These are phyloP conservation scores for Lagria hirta DNA, from an alignment of 2,888 invertebrate genomes.

Conservation along the genomic window DNA sequence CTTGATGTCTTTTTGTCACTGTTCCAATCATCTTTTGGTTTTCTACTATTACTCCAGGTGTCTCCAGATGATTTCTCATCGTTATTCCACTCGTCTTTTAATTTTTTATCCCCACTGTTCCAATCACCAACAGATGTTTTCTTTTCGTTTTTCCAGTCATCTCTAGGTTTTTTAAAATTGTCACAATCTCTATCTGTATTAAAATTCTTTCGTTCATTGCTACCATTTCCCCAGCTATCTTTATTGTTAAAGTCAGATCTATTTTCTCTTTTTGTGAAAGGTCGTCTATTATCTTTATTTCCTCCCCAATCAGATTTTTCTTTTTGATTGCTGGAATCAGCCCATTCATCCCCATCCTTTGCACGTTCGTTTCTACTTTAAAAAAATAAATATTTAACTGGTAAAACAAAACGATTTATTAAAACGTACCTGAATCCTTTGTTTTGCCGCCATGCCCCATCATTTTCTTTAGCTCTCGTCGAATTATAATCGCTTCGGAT, in stretches of 20 bases:
- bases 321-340: conserved; percentile 8
- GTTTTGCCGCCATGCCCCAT: too few relatives aligned
- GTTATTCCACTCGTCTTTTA: conserved; percentile 13
- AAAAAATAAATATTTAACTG: too few relatives aligned
- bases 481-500: too few relatives aligned
- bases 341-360: too few relatives aligned
- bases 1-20: conserved; percentile 6
- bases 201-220: conserved; percentile 7
- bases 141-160: conserved; percentile 24
- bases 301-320: conserved; percentile 11
- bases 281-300: background rate
- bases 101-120: conserved; percentile 18
- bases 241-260: conserved; percentile 10
- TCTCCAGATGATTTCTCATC: too few relatives aligned
- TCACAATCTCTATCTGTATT: conserved; percentile 5
- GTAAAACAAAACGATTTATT: background rate
- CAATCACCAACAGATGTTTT: too few relatives aligned
- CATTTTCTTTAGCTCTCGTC: too few relatives aligned
- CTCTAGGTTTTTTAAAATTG: conserved; percentile 25
- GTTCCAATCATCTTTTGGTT: conserved; percentile 1
- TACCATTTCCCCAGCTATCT: conserved; percentile 21
- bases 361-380: background rate
- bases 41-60: conserved; percentile 6
- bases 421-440: conserved; percentile 11
- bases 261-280: conserved; percentile 2